Evolutionary conservation across 2,797 vertebrate species (phyloP).

Genomic region (Rachycentron canadum): DNA sequence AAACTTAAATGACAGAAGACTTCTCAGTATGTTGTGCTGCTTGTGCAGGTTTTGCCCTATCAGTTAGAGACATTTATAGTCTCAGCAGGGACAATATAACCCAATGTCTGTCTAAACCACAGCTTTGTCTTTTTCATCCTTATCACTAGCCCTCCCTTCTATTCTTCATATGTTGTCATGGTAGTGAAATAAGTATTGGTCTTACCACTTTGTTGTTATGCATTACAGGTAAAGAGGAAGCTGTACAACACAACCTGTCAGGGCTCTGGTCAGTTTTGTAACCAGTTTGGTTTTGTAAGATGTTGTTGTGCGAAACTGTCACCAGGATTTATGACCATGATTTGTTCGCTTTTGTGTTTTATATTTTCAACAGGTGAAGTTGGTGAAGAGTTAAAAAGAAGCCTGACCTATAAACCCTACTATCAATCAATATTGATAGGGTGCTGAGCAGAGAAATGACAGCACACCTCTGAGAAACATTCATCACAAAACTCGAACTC

Average conservation of each 20-base stretch:
- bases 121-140: slow-evolving; percentile 43
- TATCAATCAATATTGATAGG: slow-evolving; percentile 11
- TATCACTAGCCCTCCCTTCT: not conserved
- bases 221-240: slow-evolving; percentile 15
- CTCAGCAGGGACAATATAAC: not conserved
- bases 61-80: slow-evolving; percentile 15
- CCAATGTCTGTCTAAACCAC: slow-evolving; percentile 26
- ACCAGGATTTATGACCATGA: not conserved
- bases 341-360: slow-evolving; percentile 26
- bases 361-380: not conserved
- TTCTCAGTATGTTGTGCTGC: slow-evolving; percentile 8
- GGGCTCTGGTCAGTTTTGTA: slow-evolving; percentile 25
- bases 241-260: slow-evolving; percentile 23
- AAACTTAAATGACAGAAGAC: slow-evolving; percentile 6
- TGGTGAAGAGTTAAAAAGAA: not conserved
- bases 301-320: slow-evolving; percentile 13
- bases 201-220: slow-evolving; percentile 18
- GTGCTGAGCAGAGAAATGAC: not conserved
- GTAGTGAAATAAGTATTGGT: slow-evolving; percentile 30
- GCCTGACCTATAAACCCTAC: slow-evolving; percentile 24
- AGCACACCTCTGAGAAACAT: not conserved
- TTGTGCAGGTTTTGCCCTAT: slow-evolving; percentile 13
- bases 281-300: slow-evolving; percentile 28
- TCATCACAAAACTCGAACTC: slow-evolving; percentile 21
- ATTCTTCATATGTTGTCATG: slow-evolving; percentile 34